Evolutionary conservation across 2,113 vertebrate genomes (phyloP).

Genomic region (Epinephelus moara): DNA sequence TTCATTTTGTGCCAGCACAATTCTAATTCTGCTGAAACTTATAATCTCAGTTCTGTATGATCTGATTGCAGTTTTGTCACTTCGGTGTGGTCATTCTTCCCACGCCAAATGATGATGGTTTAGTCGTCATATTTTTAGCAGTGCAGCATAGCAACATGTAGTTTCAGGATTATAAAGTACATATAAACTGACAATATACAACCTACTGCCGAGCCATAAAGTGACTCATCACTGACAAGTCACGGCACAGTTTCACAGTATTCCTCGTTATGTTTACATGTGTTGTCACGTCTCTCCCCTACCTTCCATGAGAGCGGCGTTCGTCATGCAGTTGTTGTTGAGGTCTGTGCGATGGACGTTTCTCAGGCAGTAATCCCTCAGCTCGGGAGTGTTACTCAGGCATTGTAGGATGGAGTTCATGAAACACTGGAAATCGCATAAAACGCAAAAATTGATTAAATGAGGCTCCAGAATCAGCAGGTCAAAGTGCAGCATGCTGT

Average conservation of each 20-base stretch:
- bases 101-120: too few relatives aligned
- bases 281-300: background rate
- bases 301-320: conserved; percentile 93
- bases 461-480: fast-evolving
- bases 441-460: background rate
- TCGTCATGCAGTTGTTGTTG: conserved; percentile 86
- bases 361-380: conserved; percentile 95
- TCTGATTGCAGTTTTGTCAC: background rate
- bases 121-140: background rate
- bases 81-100: background rate
- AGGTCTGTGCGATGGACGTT: conserved; percentile 90
- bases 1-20: background rate
- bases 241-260: too few relatives aligned
- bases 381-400: conserved; percentile 94
- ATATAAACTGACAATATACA: background rate
- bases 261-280: too few relatives aligned
- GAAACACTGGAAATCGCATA: conserved; percentile 88
- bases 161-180: background rate
- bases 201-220: conserved; percentile 23
- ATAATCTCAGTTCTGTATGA: background rate
- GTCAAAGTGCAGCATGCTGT: background rate
- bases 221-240: background rate
- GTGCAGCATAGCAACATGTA: background rate
- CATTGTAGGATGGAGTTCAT: conserved; percentile 99
- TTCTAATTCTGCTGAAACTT: background rate